Conservation (phyloP, 2,888 invertebrate genomes). For the Sminthurinus aureus region DNA sequence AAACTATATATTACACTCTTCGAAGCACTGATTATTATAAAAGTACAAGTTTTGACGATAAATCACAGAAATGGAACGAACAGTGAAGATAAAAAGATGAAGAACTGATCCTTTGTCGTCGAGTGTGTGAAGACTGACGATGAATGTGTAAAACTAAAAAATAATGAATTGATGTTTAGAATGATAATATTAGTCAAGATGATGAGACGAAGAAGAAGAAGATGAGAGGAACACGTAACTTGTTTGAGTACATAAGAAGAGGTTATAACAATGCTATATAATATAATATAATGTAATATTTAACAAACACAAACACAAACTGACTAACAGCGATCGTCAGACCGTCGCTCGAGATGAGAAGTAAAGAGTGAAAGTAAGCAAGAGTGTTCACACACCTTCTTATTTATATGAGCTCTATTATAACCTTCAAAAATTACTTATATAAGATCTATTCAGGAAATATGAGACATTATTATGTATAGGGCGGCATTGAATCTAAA, state of each 20-base stretch:
- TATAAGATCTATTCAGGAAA: slow-evolving; percentile 41
- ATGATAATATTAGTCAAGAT: background rate
- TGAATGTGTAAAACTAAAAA: no score
- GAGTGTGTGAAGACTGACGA: no score
- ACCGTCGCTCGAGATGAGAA: background rate
- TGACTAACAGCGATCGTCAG: background rate
- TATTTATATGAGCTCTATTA: slow-evolving; percentile 36
- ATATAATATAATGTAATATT: no score
- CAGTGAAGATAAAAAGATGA: no score
- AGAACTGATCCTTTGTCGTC: no score
- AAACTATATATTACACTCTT: background rate
- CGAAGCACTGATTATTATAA: no score
- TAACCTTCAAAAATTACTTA: slow-evolving; percentile 38
- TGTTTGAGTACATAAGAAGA: no score
- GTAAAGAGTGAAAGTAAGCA: slow-evolving; percentile 20
- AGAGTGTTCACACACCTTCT: slow-evolving; percentile 20
- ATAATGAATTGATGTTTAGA: background rate
- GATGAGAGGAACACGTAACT: no score
- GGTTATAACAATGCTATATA: no score
- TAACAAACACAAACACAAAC: no score
- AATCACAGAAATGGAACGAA: no score
- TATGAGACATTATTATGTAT: slow-evolving; percentile 23
- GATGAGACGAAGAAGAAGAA: background rate
- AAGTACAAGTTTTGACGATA: no score
- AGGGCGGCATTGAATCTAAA: slow-evolving; percentile 38